Evolutionary conservation across 2,888 invertebrate genomes (phyloP), one percentile per base, ranked within the genome.

Genomic region (Mythimna albipuncta): DNA sequence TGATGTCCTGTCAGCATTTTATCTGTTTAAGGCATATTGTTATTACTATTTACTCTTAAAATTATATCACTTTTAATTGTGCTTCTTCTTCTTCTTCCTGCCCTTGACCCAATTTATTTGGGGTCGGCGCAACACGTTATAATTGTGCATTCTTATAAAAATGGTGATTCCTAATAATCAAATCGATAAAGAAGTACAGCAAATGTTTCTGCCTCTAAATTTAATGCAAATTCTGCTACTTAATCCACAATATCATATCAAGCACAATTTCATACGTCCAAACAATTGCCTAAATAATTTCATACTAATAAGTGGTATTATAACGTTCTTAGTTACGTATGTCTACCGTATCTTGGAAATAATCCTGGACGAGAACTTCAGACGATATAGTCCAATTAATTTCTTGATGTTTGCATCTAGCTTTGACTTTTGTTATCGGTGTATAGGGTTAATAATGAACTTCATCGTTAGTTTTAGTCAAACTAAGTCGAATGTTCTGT

Each of bases 101-200:
- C n/a, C n/a, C n/a, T n/a, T n/a, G n/a, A n/a, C n/a, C n/a, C n/a
- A n/a, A n/a, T n/a, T n/a, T n/a, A n/a, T n/a, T n/a, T n/a, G n/a
- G n/a, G n/a, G n/a, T n/a, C n/a, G n/a, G n/a, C n/a, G n/a, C n/a
- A n/a, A n/a, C n/a, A n/a, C n/a, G n/a, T n/a, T n/a, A n/a, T n/a
- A 47, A n/a, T 1, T 52, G n/a, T 19, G 38, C 54, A 21, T 47
- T 19, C 47, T 5, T 19, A 13, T 4, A 19, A 47, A 16, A 47
- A 47, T 47, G 47, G 47, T 47, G 5, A 16, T 13, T 19, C 16
- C 19, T 19, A 38, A 3, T 11, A 82, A 83, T 32, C 44, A 41
- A 13, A 21, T 86, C 4, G 86, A 84, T 11, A 65, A 73, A 64
- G 78, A 83, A 41, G 55, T 84, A 0, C 81, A 83, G 57, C 64